Conservation (phyloP, 2,113 vertebrate genomes). For the Globicephala melas region DNA sequence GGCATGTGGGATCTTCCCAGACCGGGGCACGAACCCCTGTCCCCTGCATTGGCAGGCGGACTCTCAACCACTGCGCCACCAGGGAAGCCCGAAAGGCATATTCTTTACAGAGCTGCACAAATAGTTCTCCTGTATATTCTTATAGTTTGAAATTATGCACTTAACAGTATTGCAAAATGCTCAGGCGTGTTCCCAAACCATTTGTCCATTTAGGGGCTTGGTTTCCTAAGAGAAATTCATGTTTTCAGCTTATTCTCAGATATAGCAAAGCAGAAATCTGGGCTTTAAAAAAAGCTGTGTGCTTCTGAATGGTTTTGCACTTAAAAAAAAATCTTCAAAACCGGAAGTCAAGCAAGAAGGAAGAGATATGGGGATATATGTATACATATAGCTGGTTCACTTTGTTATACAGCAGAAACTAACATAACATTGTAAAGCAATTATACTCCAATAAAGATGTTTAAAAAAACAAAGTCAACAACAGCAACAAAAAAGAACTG, state of each 20-base stretch:
- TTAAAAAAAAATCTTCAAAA: constrained; percentile 7
- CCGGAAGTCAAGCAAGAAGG: too few species aligned
- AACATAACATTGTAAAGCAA: too few species aligned
- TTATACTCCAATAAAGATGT: too few species aligned
- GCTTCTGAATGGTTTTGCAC: constrained; percentile 36
- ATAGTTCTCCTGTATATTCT: background rate
- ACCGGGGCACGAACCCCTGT: too few species aligned
- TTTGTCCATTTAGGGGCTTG: constrained; percentile 71
- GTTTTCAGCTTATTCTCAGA: constrained; percentile 75
- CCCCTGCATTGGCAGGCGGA: too few species aligned
- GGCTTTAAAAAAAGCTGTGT: constrained; percentile 25
- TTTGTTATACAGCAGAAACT: too few species aligned
- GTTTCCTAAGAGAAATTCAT: constrained; percentile 72
- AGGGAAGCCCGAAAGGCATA: background rate
- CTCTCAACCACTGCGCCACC: too few species aligned
- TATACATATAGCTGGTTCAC: too few species aligned
- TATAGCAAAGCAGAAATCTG: constrained; percentile 53
- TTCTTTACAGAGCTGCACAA: constrained; percentile 28
- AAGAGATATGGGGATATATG: too few species aligned
- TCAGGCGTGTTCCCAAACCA: constrained; percentile 67
- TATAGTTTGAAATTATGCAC: constrained; percentile 25
- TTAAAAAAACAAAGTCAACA: too few species aligned
- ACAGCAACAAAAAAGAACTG: background rate
- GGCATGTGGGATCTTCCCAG: too few species aligned
- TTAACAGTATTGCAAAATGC: constrained; percentile 14